Evolutionary conservation across 2,113 vertebrate species (phyloP).

Genomic region (Butorides virescens): DNA sequence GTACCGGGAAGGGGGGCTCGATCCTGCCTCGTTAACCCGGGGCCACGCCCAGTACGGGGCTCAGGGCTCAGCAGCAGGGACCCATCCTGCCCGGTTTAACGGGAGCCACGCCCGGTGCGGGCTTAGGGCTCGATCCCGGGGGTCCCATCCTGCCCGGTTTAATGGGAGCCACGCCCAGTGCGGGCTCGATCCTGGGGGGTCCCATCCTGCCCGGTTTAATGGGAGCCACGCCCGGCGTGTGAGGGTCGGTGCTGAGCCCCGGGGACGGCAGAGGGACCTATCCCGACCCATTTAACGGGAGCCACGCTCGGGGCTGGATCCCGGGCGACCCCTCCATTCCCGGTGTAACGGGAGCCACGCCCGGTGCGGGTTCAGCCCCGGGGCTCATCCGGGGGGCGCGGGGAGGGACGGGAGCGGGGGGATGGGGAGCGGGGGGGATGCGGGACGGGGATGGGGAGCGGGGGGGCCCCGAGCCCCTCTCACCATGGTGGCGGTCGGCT

Average conservation of each 20-base stretch:
- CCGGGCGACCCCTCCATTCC: background rate
- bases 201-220: background rate
- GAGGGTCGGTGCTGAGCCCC: background rate
- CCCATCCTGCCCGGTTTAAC: background rate
- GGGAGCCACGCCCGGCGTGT: background rate
- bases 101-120: background rate
- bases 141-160: background rate
- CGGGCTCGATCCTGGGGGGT: background rate
- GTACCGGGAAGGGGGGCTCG: background rate
- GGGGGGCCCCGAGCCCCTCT: background rate
- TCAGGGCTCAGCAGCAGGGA: background rate
- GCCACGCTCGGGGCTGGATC: too few relatives aligned
- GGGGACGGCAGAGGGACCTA: too few relatives aligned
- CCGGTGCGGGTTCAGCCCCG: background rate
- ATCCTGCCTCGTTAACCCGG: background rate
- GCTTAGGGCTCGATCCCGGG: background rate
- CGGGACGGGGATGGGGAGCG: too few relatives aligned
- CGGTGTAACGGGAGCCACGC: background rate
- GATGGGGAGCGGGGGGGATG: too few relatives aligned
- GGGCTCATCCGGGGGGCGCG: background rate
- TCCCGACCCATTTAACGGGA: background rate
- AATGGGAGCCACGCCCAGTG: background rate
- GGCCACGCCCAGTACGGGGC: background rate
- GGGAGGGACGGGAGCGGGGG: too few relatives aligned
- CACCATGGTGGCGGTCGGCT: conserved; percentile 18